Conservation (phyloP, 2,113 vertebrate genomes). For the Diadophis punctatus region DNA sequence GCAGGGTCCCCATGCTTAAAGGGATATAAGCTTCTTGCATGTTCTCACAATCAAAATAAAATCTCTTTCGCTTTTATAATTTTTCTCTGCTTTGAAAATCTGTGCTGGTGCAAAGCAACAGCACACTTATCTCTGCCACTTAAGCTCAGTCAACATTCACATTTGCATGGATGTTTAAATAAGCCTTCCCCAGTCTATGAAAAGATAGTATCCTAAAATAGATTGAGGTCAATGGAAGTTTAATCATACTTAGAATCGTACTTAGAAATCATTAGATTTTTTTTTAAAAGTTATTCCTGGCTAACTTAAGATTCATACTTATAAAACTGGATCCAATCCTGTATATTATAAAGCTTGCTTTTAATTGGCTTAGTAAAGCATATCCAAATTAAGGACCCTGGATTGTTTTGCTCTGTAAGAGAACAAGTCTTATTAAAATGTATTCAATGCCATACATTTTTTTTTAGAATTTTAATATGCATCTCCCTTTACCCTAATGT, state of each 20-base stretch:
- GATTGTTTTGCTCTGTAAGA: background rate
- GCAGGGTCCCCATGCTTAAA: background rate
- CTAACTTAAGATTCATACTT: background rate
- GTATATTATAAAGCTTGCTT: background rate
- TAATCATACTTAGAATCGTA: background rate
- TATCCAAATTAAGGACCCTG: background rate
- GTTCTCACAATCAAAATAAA: background rate
- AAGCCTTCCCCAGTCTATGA: background rate
- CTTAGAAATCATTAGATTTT: background rate
- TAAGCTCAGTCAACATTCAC: background rate
- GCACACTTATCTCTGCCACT: background rate
- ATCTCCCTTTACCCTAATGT: constrained; percentile 19
- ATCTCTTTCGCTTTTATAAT: background rate
- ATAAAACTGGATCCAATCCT: background rate
- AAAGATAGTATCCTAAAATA: background rate
- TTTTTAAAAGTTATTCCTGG: background rate
- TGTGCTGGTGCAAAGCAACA: background rate
- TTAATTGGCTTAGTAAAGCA: background rate
- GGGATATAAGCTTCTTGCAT: background rate
- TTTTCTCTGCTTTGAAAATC: background rate
- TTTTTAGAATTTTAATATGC: background rate
- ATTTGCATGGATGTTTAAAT: background rate
- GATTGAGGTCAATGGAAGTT: background rate
- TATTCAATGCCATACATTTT: background rate
- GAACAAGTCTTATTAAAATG: background rate